These are phyloP conservation scores for Monoplex corrugatus DNA, from an alignment of 2,888 invertebrate genomes.

Conservation along the genomic window DNA sequence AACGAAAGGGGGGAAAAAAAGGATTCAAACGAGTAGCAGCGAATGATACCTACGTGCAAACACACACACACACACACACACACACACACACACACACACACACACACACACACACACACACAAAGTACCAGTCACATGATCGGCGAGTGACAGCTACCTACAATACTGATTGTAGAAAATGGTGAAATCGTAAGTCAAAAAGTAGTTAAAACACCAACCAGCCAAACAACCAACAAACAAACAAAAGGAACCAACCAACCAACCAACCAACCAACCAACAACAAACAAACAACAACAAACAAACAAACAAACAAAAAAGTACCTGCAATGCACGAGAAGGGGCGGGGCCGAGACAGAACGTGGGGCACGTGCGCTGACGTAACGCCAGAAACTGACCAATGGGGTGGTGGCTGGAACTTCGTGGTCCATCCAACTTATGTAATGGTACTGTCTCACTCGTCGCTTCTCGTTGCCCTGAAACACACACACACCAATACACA, in stretches of 20 bases:
- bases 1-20: too few relatives aligned
- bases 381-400: slow-evolving; percentile 43
- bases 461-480: slow-evolving; percentile 3
- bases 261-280: too few relatives aligned
- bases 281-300: neutral
- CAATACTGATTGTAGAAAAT: too few relatives aligned
- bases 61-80: neutral
- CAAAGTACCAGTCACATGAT: neutral
- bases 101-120: neutral
- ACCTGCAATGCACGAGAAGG: slow-evolving; percentile 49
- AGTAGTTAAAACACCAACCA: too few relatives aligned
- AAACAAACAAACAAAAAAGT: neutral
- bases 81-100: slow-evolving; percentile 1
- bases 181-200: too few relatives aligned
- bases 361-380: slow-evolving; percentile 29
- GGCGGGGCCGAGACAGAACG: neutral
- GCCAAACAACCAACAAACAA: too few relatives aligned
- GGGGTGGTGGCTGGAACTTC: slow-evolving; percentile 36
- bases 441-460: slow-evolving; percentile 41
- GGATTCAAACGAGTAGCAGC: too few relatives aligned
- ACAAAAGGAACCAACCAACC: too few relatives aligned
- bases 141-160: too few relatives aligned
- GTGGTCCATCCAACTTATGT: slow-evolving; percentile 44
- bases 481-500: neutral
- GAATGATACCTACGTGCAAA: neutral